Conservation (phyloP, 2,113 vertebrate species). For the Pantherophis guttatus region DNA sequence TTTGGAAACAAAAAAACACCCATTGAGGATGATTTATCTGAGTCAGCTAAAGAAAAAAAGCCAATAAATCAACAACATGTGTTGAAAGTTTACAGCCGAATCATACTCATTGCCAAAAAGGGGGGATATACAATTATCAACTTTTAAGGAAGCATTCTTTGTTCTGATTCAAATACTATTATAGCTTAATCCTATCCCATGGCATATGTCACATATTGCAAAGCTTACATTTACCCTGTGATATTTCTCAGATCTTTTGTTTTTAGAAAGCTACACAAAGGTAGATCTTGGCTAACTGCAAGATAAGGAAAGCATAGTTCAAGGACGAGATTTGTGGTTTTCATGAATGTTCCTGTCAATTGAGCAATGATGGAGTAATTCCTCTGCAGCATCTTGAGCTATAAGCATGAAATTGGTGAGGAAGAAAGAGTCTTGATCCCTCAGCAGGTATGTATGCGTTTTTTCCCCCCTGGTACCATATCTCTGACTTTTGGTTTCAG, state of each 20-base stretch:
- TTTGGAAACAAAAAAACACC: neutral
- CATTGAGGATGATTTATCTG: neutral
- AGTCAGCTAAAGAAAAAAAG: neutral
- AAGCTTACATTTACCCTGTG: neutral
- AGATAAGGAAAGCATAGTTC: neutral
- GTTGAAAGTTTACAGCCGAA: neutral
- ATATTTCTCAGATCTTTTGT: neutral
- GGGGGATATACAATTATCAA: neutral
- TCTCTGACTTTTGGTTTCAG: neutral
- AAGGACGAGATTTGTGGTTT: neutral
- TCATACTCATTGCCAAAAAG: neutral
- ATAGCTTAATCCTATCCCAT: neutral
- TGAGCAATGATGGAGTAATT: neutral
- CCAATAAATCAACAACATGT: neutral
- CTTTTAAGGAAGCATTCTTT: neutral
- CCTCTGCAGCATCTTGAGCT: neutral
- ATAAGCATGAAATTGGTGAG: neutral
- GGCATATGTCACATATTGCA: neutral
- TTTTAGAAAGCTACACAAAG: neutral
- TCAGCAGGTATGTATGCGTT: neutral
- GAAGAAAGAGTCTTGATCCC: neutral
- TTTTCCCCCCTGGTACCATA: neutral
- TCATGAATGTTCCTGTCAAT: neutral
- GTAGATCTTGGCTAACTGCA: neutral
- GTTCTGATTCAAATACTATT: neutral